Base-by-base conservation (phyloP, 2,113 vertebrate genomes). In the Passer montanus region DNA sequence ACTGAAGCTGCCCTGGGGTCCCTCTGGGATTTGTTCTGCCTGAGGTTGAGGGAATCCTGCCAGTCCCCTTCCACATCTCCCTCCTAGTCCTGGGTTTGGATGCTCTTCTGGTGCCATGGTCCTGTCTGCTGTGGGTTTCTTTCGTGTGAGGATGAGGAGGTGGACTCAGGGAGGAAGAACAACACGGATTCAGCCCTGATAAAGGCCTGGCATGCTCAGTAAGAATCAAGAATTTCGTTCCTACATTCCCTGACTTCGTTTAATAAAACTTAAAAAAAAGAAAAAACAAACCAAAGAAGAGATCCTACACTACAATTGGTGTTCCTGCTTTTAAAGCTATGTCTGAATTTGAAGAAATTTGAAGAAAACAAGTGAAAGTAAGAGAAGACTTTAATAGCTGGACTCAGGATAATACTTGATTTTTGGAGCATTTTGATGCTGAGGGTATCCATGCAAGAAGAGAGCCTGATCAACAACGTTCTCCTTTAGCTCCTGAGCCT, bases 401-500 rank as follows among this genome's bases (percentile, higher is more conserved):
- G 13, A 33, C 35, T 70, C 8, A 10, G 23, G 12, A 18, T 7
- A 35, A 18, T 22, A 2, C 7, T 56, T 30, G 16, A 24, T 17
- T 84, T 68, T 62, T 37, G 3, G 17, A 15, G 41, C 11, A 50
- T 22, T 78, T 49, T 69, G 19, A 7, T 75, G 47, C 41, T 11
- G 2, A 31, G 30, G 6, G 10, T 72, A 2, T 49, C 18, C 0
- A 0, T 35, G 44, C 4, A 43, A 39, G 30, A 79, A 31, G 24
- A 53, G 31, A 50, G 11, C 39, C 10, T 0, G 0, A 26, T 15
- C 13, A 37, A 3, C 5, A 4, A 13, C 4, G 7, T 21, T 84
- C 16, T 90, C 7, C 55, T 30, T 37, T 31, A 30, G 5, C 22
- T 86, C 44, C 46, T 44, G 21, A 49, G 33, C 20, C 9, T 56